Base-by-base conservation (phyloP, 1,140 invertebrate genomes). In the Diuraphis noxia region DNA sequence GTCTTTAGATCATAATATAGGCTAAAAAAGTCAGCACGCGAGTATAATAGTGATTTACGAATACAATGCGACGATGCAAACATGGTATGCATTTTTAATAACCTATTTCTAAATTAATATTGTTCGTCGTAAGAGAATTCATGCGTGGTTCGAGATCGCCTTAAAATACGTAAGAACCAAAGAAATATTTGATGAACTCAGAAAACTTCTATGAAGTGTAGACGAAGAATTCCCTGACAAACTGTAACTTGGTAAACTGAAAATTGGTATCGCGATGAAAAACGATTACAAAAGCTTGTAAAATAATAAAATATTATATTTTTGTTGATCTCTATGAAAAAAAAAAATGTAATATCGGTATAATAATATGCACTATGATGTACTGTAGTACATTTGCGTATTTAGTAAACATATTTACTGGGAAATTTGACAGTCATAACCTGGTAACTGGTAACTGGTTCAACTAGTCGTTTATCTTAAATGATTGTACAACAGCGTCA, bases 1-100 rank as follows among this genome's bases (percentile, higher is more conserved):
- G 13, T 63, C 56, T 63, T n/a, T n/a, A n/a, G 6, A 63, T 63
- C 56, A 13, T 3, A 63, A 63, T n/a, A 63, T 30, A 4, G 56
- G 17, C 56, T 17, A 63, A n/a, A n/a, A 63, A 10, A 63, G 56
- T n/a, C 3, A 17, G 30, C 13, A 63, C 13, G 30, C 30, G 30
- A 63, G 4, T 63, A 63, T 63, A 63, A 63, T 63, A 63, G 56
- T 17, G 30, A 63, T 63, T 63, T 63, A 63, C 13, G 30, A 63
- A 63, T n/a, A 63, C 56, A 63, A 63, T 63, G 13, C n/a, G 30
- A 63, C 10, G 13, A 63, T 25, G 30, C 56, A 63, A 63, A n/a
- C 56, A 63, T n/a, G 56, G 56, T n/a, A n/a, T 63, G 56, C n/a
- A n/a, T 63, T 63, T n/a, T 63, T 63, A 63, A 63, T 63, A 63